Evolutionary conservation across 2,888 invertebrate genomes (phyloP).

Genomic region (Phlogophora meticulosa): DNA sequence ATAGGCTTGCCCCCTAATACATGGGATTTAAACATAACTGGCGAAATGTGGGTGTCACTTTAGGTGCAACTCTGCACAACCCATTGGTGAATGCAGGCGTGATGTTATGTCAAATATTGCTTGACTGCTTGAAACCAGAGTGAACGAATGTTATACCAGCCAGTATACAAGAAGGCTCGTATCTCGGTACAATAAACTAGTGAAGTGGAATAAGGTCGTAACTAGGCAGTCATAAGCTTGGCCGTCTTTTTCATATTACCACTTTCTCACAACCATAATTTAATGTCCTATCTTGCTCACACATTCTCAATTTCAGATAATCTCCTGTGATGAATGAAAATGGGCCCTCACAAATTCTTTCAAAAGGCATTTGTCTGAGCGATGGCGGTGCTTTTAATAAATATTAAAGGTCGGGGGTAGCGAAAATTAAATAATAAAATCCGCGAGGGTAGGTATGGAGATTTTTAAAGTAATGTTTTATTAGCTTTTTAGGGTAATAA

Average conservation of each 20-base stretch:
- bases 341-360: slow-evolving; percentile 24
- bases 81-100: no score
- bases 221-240: slow-evolving; percentile 8
- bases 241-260: background rate
- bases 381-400: slow-evolving; percentile 11
- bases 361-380: slow-evolving; percentile 11
- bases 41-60: no score
- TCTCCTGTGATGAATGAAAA: slow-evolving; percentile 38
- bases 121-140: no score
- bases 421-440: slow-evolving; percentile 9
- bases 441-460: background rate
- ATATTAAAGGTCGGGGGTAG: slow-evolving; percentile 5
- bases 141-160: no score
- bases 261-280: background rate
- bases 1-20: no score
- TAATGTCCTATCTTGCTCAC: background rate
- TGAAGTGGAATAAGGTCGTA: background rate
- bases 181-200: no score
- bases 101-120: no score
- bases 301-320: slow-evolving; percentile 33
- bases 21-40: no score
- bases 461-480: background rate
- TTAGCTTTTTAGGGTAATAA: background rate
- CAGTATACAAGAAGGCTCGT: no score
- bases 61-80: no score